Conservation (phyloP, 2,888 invertebrate genomes). For the Leptopterna dolabrata region DNA sequence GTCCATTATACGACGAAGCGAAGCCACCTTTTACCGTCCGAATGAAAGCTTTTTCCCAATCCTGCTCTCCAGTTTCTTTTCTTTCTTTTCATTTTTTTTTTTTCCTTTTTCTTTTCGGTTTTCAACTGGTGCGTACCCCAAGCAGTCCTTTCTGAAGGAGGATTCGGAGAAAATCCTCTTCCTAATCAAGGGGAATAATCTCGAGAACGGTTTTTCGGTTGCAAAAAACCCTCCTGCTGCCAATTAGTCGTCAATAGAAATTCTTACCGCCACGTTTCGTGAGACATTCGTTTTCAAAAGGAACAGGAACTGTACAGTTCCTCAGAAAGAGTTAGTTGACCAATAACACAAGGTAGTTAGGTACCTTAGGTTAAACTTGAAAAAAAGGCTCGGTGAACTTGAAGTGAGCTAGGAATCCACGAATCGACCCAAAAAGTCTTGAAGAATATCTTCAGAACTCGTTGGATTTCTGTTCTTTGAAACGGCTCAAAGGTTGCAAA, state of each 20-base stretch:
- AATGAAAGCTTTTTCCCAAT: conserved; percentile 30
- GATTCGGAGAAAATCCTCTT: conserved; percentile 25
- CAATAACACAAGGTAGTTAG: too few species aligned
- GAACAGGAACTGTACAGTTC: background rate
- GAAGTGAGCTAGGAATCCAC: too few species aligned
- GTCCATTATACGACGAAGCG: background rate
- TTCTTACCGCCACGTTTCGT: background rate
- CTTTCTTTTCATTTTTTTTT: conserved; percentile 17
- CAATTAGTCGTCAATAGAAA: background rate
- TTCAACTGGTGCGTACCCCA: conserved; percentile 23
- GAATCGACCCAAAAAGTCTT: too few species aligned
- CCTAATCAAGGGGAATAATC: conserved; percentile 23
- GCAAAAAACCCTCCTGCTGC: background rate
- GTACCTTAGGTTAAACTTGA: too few species aligned
- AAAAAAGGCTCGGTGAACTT: too few species aligned
- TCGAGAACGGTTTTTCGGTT: background rate
- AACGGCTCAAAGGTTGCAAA: too few species aligned
- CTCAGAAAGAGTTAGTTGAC: background rate
- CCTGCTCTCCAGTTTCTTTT: conserved; percentile 32
- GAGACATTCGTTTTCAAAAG: background rate
- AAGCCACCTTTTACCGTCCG: conserved; percentile 24
- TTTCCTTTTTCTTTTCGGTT: background rate
- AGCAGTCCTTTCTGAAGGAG: background rate
- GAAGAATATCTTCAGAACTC: too few species aligned
- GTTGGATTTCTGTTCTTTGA: too few species aligned